Percentiles rank a stretch among this genome's conserved stretches.
Evolutionary conservation across 2,797 vertebrate species (phyloP).

Genomic region (Sarcoramphus papa): DNA sequence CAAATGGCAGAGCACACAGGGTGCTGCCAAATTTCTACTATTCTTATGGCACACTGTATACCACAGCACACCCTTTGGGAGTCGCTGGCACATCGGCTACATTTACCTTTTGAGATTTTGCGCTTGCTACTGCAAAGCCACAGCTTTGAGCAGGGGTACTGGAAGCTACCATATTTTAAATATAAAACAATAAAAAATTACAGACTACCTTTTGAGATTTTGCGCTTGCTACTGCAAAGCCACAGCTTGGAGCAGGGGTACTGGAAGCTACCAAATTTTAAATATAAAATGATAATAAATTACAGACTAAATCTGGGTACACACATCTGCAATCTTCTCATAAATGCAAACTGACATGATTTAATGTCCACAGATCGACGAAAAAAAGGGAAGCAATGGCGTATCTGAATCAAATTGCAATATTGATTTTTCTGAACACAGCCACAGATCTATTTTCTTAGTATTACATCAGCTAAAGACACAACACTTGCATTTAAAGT

Average conservation of each 20-base stretch:
- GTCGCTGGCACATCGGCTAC: background rate
- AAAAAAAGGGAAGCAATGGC: background rate
- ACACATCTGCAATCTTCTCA: background rate
- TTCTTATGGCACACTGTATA: background rate
- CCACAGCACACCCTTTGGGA: background rate
- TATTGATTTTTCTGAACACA: background rate
- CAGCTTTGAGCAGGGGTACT: background rate
- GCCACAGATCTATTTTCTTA: background rate
- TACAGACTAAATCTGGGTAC: background rate
- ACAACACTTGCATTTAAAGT: background rate
- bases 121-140: background rate
- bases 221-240: background rate
- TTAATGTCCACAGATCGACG: background rate
- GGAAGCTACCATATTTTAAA: background rate
- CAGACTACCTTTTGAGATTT: background rate
- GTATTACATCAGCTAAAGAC: background rate
- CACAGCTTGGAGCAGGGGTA: background rate
- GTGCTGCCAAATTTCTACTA: background rate
- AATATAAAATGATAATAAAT: background rate
- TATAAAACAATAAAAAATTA: background rate
- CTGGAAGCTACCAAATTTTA: background rate
- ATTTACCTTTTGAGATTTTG: background rate
- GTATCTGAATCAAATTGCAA: background rate
- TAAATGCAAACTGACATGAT: background rate
- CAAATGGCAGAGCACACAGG: background rate